These are phyloP conservation scores for Lysandra bellargus DNA, from an alignment of 2,888 invertebrate genomes.

Conservation along the genomic window DNA sequence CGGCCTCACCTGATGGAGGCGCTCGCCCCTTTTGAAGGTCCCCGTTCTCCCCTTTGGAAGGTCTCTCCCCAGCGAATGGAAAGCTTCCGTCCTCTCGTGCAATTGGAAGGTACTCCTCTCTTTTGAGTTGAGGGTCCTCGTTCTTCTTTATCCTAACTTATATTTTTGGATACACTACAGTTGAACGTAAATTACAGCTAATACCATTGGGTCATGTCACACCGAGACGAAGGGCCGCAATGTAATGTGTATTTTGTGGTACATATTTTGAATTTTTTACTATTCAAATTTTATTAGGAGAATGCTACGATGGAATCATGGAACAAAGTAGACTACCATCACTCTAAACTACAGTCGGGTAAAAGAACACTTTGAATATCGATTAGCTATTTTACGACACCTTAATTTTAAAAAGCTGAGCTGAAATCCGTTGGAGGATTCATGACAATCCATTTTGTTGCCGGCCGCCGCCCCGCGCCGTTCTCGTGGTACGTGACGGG, in stretches of 20 bases:
- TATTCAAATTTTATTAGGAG: too few species aligned
- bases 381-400: not conserved
- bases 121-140: not conserved
- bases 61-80: not conserved
- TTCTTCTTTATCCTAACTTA: not conserved
- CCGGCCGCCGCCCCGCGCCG: not conserved
- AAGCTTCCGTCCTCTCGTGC: not conserved
- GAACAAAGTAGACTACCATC: not conserved
- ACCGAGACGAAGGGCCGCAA: too few species aligned
- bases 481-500: not conserved
- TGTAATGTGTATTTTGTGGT: too few species aligned
- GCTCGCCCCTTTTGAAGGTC: not conserved
- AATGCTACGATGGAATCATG: too few species aligned
- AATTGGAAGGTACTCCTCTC: too few species aligned
- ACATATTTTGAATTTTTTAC: too few species aligned
- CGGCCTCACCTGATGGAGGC: conserved; percentile 1
- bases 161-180: not conserved
- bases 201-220: too few species aligned
- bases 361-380: not conserved
- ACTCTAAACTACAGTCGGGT: not conserved
- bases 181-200: too few species aligned
- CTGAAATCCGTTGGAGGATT: not conserved
- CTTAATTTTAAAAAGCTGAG: not conserved
- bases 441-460: not conserved
- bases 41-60: not conserved